Evolutionary conservation across 2,113 vertebrate genomes (phyloP).

Genomic region (Rhinopomastus cyanomelas): DNA sequence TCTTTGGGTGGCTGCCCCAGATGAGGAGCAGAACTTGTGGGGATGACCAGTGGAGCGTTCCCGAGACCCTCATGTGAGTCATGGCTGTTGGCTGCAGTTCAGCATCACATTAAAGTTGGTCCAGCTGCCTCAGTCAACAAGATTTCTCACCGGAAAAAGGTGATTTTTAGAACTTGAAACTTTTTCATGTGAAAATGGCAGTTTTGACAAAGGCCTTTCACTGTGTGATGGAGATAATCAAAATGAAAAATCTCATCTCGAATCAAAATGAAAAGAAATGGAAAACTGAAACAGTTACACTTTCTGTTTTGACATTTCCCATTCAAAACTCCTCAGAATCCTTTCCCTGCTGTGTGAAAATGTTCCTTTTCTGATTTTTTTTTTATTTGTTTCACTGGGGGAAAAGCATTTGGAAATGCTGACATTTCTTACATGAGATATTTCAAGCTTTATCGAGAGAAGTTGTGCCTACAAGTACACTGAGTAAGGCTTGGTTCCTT

Average conservation of each 20-base stretch:
- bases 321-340: constrained; percentile 64
- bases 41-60: fast-evolving
- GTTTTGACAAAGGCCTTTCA: constrained; percentile 64
- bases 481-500: not conserved
- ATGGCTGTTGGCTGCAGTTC: not conserved
- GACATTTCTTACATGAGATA: constrained; percentile 54
- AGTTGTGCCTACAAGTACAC: constrained; percentile 28
- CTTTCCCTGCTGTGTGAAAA: constrained; percentile 56
- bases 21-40: not conserved
- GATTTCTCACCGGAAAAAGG: constrained; percentile 18
- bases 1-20: not conserved
- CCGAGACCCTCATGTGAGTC: fast-evolving
- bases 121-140: constrained; percentile 1
- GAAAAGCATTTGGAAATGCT: constrained; percentile 41
- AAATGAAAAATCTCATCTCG: constrained; percentile 43
- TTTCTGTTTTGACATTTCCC: constrained; percentile 67
- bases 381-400: constrained; percentile 17
- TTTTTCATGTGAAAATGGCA: constrained; percentile 54
- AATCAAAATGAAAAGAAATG: constrained; percentile 49
- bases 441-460: constrained; percentile 47
- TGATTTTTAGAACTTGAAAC: constrained; percentile 52
- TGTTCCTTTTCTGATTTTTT: constrained; percentile 33
- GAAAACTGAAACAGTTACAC: constrained; percentile 56
- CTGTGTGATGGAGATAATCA: constrained; percentile 55
- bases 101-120: not conserved